Evolutionary conservation across 1,140 invertebrate species (phyloP), one percentile per base, ranked within the genome.

Genomic region (Cheumatopsyche charites): DNA sequence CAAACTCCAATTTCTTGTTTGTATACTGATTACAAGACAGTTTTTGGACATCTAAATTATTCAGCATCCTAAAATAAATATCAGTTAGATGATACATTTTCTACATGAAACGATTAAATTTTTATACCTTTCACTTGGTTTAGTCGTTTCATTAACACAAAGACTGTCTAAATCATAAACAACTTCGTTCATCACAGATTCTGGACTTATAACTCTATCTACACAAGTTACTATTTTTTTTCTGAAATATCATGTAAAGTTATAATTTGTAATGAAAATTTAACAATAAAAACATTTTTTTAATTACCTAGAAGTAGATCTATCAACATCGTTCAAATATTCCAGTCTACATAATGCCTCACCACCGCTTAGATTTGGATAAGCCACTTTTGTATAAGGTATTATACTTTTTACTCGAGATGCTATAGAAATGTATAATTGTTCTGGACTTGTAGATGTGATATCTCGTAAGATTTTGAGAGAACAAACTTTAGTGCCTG

Each of bases 161-260:
- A 88, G 79, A 63, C 80, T 77, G 79, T 95, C 92, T 62, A 94
- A 81, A 82, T 94, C 91, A 79, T 89, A 95, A 0, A 93, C 89
- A 4, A 90, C 87, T 78, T 89, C 88, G 72, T 87, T 85, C 75
- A 88, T 86, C n/a, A 86, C 77, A 12, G 82, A 77, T 41, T 82
- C 83, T n/a, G 87, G 83, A 73, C 88, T 86, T 41, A 90, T 82
- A n/a, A 85, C 85, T 65, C 87, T 83, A 70, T 90, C 87, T 12
- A 90, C 85, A 73, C 85, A 87, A 1, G 83, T 82, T 0, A 90
- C 73, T 3, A 91, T 75, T 78, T 90, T 90, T 1, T 77, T 80
- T 73, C 83, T 85, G 76, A 67, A 80, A 79, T 67, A 69, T 52
- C 7, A 45, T 47, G n/a, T 1, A 21, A 9, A 26, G 3, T 21